phyloP scores from a whole-genome alignment of 2,113 vertebrate species.

The Chionis minor region DNA sequence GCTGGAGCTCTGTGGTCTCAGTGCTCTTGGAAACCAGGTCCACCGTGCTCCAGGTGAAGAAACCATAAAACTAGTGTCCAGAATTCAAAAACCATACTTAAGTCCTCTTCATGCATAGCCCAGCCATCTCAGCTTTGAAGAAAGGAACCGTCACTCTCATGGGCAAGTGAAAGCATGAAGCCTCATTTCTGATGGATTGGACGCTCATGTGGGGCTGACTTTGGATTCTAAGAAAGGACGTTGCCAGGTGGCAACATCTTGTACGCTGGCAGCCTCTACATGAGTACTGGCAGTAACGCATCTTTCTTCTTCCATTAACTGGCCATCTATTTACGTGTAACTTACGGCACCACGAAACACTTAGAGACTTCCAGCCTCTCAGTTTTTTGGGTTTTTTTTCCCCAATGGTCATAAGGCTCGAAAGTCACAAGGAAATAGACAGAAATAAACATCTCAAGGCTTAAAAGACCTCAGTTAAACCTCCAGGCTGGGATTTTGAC shows the following conservation, averaged over 20 bases:
- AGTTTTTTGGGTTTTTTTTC: background rate
- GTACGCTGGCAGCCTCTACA: accelerated
- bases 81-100: background rate
- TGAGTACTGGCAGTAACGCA: background rate
- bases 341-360: background rate
- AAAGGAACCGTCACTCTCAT: background rate
- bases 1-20: background rate
- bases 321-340: too few relatives aligned
- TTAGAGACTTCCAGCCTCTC: background rate
- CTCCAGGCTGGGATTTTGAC: background rate
- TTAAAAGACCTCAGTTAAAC: background rate
- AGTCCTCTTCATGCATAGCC: background rate
- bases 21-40: background rate
- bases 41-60: background rate
- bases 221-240: background rate
- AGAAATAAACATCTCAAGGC: background rate
- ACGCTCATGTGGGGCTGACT: background rate
- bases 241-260: background rate
- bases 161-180: background rate
- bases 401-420: background rate
- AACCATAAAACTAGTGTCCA: background rate
- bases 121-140: background rate
- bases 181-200: background rate
- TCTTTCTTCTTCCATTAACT: background rate
- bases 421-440: background rate